Conservation (phyloP, 2,797 vertebrate genomes). For the Coendou prehensilis region DNA sequence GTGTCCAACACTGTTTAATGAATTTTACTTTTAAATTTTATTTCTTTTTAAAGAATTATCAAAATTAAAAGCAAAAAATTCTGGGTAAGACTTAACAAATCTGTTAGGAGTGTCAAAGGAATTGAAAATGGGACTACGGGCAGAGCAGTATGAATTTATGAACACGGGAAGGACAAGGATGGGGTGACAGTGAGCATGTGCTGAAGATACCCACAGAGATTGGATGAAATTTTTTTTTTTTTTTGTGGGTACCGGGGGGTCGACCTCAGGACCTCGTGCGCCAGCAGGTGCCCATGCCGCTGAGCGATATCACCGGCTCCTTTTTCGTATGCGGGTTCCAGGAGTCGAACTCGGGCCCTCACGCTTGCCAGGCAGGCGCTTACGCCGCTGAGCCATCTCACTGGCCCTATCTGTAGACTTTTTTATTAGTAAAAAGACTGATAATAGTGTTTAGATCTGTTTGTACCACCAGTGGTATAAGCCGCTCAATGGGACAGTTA, state of each 20-base stretch:
- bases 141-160: slow-evolving; percentile 81
- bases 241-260: too few species aligned
- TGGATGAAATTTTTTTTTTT: slow-evolving; percentile 59
- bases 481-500: neutral
- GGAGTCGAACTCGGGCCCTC: too few species aligned
- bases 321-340: too few species aligned
- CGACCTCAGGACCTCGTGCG: too few species aligned
- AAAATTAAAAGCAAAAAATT: slow-evolving; percentile 87
- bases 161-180: slow-evolving; percentile 72
- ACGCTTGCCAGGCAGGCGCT: too few species aligned
- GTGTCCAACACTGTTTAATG: slow-evolving; percentile 59
- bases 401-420: neutral
- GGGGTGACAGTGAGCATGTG: slow-evolving; percentile 79
- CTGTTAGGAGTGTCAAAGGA: neutral
- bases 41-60: slow-evolving; percentile 87
- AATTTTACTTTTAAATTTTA: slow-evolving; percentile 82
- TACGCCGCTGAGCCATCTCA: too few species aligned
- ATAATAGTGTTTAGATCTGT: neutral
- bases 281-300: too few species aligned
- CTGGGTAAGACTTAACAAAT: slow-evolving; percentile 63
- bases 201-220: slow-evolving; percentile 77
- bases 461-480: neutral
- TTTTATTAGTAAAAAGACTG: neutral
- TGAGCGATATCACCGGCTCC: too few species aligned
- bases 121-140: neutral